Base-by-base conservation (phyloP, 2,888 invertebrate genomes). In the Scotopteryx bipunctaria region DNA sequence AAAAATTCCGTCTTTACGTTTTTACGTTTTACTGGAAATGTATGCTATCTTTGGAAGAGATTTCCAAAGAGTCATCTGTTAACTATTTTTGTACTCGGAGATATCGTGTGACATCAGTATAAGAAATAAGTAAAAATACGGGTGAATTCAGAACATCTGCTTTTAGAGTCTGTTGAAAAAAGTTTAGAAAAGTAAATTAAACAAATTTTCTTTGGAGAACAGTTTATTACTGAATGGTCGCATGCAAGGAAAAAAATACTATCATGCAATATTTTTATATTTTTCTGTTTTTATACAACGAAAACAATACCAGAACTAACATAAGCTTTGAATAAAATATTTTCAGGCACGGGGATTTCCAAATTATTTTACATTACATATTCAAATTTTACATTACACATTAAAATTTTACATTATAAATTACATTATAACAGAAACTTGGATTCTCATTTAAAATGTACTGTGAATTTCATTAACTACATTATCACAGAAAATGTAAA, bases 171-270 rank as follows among this genome's bases (percentile, higher is more conserved):
- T n/a, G n/a, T n/a, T n/a, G n/a, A n/a, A n/a, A n/a, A n/a, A n/a
- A n/a, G n/a, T n/a, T 31, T 33, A 3, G 9, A 25, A n/a, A 27
- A 2, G 36, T 3, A 3, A 5, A 4, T 4, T 9, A 37, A 31
- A 32, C 1, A 16, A 37, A 29, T 5, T 17, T 46, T 53, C 44
- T 54, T 57, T 60, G 57, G 65, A 65, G 61, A 60, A 58, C 57
- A 61, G 55, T 67, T 65, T 69, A 67, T 63, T 49, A 65, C 54
- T 64, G 60, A 66, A 57, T 63, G 37, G 50, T 51, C 54, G 74
- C 86, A 88, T 88, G 86, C 86, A 85, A 83, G 73, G 65, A 83
- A 81, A 73, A 83, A 53, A 86, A 85, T 84, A 81, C 83, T 72
- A 70, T 71, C 87, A 86, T 88, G 86, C 87, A 86, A 81, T 80